Evolutionary conservation across 2,797 vertebrate genomes (phyloP), one percentile per base, ranked within the genome.

Genomic region (Pangasius macronema): DNA sequence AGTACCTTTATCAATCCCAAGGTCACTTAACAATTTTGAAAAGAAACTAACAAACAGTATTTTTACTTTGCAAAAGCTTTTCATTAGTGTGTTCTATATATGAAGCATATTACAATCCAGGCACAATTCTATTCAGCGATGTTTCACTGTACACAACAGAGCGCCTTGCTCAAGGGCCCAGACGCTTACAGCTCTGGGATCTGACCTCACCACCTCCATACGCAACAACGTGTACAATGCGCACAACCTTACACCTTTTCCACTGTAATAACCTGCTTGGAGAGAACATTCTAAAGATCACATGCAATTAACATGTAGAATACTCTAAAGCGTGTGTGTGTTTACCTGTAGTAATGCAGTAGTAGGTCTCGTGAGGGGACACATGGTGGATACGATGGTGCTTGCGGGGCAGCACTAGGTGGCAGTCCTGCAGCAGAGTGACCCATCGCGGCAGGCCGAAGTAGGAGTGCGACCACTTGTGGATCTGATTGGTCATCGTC

Each of bases 401-500:
- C 92, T 95, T 95, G 86, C 94, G 93, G 85, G 95, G 96, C 89
- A 96, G 93, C 92, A 96, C 93, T 89, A 96, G 87, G 90, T 96
- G 95, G 91, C 95, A 95, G 90, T 95, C 94, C 93, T 96, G 96
- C 83, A 96, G 93, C 88, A 95, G 88, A 11, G 84, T 95, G 91
- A 96, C 95, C 95, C 95, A 96, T 88, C 90, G 87, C 0, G 95
- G 96, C 87, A 96, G 94, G 67, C 93, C 95, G 0, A 96, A 96
- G 92, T 96, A 95, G 16, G 95, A 95, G 92, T 96, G 96, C 61
- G 95, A 96, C 96, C 96, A 96, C 91, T 96, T 96, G 55, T 96
- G 96, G 57, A 96, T 96, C 93, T 96, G 96, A 93, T 96, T 96
- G 92, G 96, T 96, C 94, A 96, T 91, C 2, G 95, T 96, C 88